Evolutionary conservation across 2,113 vertebrate species (phyloP).

Genomic region (Pagrus major): DNA sequence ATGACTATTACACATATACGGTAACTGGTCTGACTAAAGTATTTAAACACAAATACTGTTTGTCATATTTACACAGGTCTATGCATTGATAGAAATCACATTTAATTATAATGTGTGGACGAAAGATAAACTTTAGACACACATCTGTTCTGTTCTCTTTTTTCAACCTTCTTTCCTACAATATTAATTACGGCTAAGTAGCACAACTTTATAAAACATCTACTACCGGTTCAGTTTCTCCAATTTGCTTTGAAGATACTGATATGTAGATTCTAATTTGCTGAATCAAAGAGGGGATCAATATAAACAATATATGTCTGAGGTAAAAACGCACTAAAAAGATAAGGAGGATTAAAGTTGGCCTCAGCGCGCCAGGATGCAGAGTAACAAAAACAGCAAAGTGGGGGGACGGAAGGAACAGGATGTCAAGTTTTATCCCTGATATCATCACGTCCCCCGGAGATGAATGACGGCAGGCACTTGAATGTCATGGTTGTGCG

Average conservation of each 20-base stretch:
- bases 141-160: no score
- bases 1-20: conserved; percentile 28
- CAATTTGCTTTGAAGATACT: conserved; percentile 35
- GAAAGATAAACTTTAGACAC: conserved; percentile 32
- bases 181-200: conserved; percentile 20
- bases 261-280: conserved; percentile 24
- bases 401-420: conserved; percentile 42
- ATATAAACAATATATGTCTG: conserved; percentile 36
- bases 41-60: conserved; percentile 76
- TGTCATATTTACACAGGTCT: conserved; percentile 70
- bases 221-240: conserved; percentile 11
- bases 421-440: conserved; percentile 60
- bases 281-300: conserved; percentile 17
- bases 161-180: neutral
- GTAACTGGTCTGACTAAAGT: conserved; percentile 37
- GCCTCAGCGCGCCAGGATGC: conserved; percentile 10
- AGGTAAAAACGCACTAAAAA: conserved; percentile 35
- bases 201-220: conserved; percentile 34
- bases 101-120: conserved; percentile 20
- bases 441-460: conserved; percentile 67
- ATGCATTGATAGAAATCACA: conserved; percentile 49
- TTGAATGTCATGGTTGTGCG: conserved; percentile 85
- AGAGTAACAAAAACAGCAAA: conserved; percentile 55
- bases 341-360: conserved; percentile 21
- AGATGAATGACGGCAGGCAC: conserved; percentile 91